Conservation (phyloP, 92 coral and sea anemone species). For the Epizoanthus rinbou region DNA sequence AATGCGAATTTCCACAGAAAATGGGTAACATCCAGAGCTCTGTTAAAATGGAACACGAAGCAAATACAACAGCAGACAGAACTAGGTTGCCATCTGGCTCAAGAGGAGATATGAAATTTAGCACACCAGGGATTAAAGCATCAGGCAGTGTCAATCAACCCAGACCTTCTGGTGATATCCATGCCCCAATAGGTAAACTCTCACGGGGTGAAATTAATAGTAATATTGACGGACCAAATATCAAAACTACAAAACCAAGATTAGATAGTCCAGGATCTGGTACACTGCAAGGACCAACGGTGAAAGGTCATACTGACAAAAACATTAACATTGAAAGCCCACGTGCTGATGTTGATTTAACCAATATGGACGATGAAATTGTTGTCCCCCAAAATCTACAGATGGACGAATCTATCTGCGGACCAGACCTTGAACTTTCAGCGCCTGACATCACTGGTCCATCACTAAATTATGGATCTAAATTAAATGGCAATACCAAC, state of each 20-base stretch:
- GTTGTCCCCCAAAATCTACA: neutral
- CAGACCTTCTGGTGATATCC: too few species aligned
- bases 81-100: too few species aligned
- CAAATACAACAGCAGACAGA: neutral
- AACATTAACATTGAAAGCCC: neutral
- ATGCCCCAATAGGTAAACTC: too few species aligned
- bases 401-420: slow-evolving; percentile 4
- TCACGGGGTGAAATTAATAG: too few species aligned
- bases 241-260: neutral
- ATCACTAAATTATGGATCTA: neutral
- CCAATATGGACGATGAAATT: neutral
- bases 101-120: too few species aligned
- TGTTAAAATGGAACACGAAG: neutral
- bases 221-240: too few species aligned
- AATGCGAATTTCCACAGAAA: slow-evolving; percentile 17
- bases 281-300: neutral
- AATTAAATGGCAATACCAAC: neutral
- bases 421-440: slow-evolving; percentile 12
- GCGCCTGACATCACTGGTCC: neutral
- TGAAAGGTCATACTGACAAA: neutral
- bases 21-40: neutral
- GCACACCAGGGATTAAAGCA: too few species aligned
- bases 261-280: neutral
- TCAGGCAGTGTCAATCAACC: too few species aligned
- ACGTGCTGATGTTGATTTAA: neutral